A percentile compares a stretch with the other conserved stretches of the same genome.
Evolutionary conservation across 2,888 invertebrate species (phyloP).

Genomic region (Choristoneura rosaceana): DNA sequence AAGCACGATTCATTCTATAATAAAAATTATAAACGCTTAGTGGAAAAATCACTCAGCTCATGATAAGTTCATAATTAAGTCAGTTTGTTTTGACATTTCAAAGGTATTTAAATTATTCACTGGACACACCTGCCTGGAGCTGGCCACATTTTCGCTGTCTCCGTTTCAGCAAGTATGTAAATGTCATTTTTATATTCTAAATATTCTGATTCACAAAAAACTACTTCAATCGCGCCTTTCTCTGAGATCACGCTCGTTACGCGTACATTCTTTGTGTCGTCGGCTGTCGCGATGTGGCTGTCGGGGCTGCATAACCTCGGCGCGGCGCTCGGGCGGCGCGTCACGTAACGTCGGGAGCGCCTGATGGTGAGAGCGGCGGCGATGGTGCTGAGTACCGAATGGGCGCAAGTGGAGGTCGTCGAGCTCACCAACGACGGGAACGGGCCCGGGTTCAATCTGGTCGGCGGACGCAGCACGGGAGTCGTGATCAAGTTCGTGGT

Average conservation of each 20-base stretch:
- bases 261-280: slow-evolving; percentile 48
- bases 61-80: slow-evolving; percentile 16
- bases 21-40: background rate
- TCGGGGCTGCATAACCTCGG: slow-evolving; percentile 72
- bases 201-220: slow-evolving; percentile 64
- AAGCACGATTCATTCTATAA: background rate
- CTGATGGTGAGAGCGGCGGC: slow-evolving; percentile 81
- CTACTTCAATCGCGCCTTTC: slow-evolving; percentile 56
- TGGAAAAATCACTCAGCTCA: no score
- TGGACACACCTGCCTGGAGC: slow-evolving; percentile 69
- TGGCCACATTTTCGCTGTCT: slow-evolving; percentile 83
- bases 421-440: slow-evolving; percentile 99
- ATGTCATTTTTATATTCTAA: slow-evolving; percentile 79
- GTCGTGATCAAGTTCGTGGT: slow-evolving; percentile 99
- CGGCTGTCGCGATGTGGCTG: slow-evolving; percentile 58
- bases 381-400: slow-evolving; percentile 98
- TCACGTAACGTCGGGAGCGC: slow-evolving; percentile 79
- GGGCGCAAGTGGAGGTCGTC: slow-evolving; percentile 99
- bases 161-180: slow-evolving; percentile 84
- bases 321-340: slow-evolving; percentile 58
- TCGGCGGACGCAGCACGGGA: slow-evolving; percentile 98
- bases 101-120: slow-evolving; percentile 57
- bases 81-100: slow-evolving; percentile 41
- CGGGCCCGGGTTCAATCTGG: slow-evolving; percentile 99
- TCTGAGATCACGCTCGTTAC: slow-evolving; percentile 52